Conservation (phyloP, 2,888 invertebrate genomes). For the Hyposoter didymator region DNA sequence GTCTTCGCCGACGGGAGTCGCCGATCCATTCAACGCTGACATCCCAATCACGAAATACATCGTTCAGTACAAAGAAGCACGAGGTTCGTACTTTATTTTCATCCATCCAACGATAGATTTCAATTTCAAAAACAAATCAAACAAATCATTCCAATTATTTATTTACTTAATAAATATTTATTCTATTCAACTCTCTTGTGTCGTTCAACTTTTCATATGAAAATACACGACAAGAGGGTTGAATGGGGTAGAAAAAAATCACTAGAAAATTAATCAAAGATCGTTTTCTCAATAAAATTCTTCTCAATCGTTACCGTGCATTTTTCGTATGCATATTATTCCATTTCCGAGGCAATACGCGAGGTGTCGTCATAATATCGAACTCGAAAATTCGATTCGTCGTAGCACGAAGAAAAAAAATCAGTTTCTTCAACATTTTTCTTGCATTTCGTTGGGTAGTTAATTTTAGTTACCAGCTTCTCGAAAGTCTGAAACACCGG, state of each 20-base stretch:
- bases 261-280: neutral
- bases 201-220: neutral
- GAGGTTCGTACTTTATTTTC: constrained; percentile 81
- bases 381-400: neutral
- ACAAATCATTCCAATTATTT: too few relatives aligned
- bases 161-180: neutral
- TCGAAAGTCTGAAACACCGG: neutral
- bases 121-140: neutral
- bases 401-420: neutral
- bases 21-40: constrained; percentile 83
- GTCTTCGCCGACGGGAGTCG: constrained; percentile 84
- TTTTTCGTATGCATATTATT: constrained; percentile 19
- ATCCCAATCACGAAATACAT: constrained; percentile 86
- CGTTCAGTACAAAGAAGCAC: constrained; percentile 87
- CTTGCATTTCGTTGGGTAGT: neutral
- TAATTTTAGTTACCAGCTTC: neutral
- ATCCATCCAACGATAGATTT: neutral
- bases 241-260: neutral
- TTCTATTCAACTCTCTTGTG: neutral
- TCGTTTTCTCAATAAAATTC: neutral
- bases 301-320: constrained; percentile 1
- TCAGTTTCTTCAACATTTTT: neutral
- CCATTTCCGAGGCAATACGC: constrained; percentile 11
- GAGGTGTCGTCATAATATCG: neutral
- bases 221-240: neutral